phyloP scores from a whole-genome alignment of 2,113 vertebrate genomes.

The Nothocercus julius region DNA sequence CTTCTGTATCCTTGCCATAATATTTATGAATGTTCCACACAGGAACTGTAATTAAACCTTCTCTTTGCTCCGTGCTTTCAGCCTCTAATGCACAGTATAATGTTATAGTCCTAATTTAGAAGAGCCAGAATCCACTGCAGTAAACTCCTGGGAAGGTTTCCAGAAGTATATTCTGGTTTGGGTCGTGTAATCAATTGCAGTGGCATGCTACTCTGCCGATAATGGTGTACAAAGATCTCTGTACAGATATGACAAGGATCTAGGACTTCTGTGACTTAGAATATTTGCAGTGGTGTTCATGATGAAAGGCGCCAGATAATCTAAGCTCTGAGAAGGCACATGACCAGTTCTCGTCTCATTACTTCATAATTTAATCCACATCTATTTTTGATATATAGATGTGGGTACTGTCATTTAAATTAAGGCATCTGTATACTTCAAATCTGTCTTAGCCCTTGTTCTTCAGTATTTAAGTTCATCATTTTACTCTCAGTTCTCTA shows the following conservation, averaged over 20 bases:
- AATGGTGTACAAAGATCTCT: not conserved
- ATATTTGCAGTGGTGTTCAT: not conserved
- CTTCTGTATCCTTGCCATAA: slow-evolving; percentile 29
- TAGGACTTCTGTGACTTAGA: not conserved
- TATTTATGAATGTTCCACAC: slow-evolving; percentile 13
- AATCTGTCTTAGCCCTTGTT: not conserved
- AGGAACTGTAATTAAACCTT: slow-evolving; percentile 40
- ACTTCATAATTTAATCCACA: not conserved
- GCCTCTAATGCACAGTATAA: not conserved
- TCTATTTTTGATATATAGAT: not conserved
- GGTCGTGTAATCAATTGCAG: slow-evolving; percentile 8
- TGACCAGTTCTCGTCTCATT: not conserved
- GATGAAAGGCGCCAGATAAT: not conserved
- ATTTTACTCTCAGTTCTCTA: not conserved
- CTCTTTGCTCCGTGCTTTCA: slow-evolving; percentile 9
- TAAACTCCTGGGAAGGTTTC: slow-evolving; percentile 27
- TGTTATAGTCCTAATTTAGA: not conserved
- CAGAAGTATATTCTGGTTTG: slow-evolving; percentile 23
- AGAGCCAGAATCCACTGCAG: not conserved
- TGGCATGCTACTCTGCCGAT: not conserved
- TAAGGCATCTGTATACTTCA: not conserved
- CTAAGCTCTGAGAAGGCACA: not conserved
- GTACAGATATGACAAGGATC: not conserved
- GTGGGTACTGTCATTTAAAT: not conserved
- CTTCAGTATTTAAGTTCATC: not conserved